Evolutionary conservation across 2,888 invertebrate genomes (phyloP).

Genomic region (Apamea monoglypha): DNA sequence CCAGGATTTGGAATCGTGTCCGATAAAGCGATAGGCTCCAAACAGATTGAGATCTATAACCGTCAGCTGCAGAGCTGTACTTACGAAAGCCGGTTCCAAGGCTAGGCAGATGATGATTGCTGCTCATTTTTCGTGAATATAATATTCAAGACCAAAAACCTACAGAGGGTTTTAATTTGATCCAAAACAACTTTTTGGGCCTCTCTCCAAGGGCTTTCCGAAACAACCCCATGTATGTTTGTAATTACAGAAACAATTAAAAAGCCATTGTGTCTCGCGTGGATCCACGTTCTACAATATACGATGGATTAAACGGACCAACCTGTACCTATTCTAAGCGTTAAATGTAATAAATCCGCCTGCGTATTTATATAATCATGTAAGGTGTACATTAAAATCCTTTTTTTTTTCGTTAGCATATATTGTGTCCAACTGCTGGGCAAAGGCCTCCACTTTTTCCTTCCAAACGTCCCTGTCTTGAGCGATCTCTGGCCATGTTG

Average conservation of each 20-base stretch:
- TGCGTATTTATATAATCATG: background rate
- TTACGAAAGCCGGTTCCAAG: too few relatives aligned
- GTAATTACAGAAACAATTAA: background rate
- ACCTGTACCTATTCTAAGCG: background rate
- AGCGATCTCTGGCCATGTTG: too few relatives aligned
- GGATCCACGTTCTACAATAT: background rate
- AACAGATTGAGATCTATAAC: slow-evolving; percentile 41
- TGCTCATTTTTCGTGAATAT: background rate
- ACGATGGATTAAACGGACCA: background rate
- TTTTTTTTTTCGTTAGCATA: too few relatives aligned
- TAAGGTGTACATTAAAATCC: background rate
- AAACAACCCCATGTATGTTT: background rate
- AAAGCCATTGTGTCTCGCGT: background rate
- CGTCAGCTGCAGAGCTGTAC: slow-evolving; percentile 28
- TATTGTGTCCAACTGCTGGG: too few relatives aligned
- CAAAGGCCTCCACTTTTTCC: too few relatives aligned
- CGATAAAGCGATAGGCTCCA: slow-evolving; percentile 41
- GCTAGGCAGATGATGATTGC: background rate
- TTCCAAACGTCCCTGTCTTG: too few relatives aligned
- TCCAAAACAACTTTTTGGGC: too few relatives aligned
- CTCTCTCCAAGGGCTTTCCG: background rate
- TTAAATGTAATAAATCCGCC: background rate
- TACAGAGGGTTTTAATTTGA: background rate
- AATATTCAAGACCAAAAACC: background rate
- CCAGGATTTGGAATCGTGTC: slow-evolving; percentile 46